phyloP scores from a whole-genome alignment of 2,113 vertebrate genomes.

The Todiramphus chloris region DNA sequence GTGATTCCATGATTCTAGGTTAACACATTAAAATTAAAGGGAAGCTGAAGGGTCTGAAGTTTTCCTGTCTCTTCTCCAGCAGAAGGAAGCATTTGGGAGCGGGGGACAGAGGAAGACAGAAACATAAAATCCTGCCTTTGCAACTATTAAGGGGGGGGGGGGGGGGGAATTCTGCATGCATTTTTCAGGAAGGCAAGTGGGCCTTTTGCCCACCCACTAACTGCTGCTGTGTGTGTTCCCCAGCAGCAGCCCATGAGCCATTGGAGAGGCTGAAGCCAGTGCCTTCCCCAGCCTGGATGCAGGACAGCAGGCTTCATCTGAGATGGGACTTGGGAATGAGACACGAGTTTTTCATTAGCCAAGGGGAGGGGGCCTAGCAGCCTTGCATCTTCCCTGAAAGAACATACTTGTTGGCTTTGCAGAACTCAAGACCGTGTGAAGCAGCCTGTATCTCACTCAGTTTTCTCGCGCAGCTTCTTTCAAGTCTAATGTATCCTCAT shows the following conservation, averaged over 20 bases:
- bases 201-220: not conserved
- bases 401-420: not conserved
- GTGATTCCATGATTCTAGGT: not conserved
- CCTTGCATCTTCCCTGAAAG: not conserved
- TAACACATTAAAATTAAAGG: not conserved
- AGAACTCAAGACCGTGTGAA: not conserved
- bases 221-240: not conserved
- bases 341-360: not conserved
- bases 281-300: not conserved
- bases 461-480: not conserved
- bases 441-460: not conserved
- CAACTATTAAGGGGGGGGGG: not conserved
- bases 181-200: not conserved
- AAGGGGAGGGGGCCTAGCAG: not conserved
- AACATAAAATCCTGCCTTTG: not conserved
- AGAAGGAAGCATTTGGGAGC: not conserved
- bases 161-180: no score
- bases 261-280: not conserved
- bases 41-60: not conserved
- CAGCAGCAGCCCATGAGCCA: not conserved
- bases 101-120: not conserved
- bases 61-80: not conserved
- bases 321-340: not conserved
- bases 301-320: not conserved
- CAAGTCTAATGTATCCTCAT: not conserved